Evolutionary conservation across 1,140 invertebrate species (phyloP).

Genomic region (Pararge aegeria): DNA sequence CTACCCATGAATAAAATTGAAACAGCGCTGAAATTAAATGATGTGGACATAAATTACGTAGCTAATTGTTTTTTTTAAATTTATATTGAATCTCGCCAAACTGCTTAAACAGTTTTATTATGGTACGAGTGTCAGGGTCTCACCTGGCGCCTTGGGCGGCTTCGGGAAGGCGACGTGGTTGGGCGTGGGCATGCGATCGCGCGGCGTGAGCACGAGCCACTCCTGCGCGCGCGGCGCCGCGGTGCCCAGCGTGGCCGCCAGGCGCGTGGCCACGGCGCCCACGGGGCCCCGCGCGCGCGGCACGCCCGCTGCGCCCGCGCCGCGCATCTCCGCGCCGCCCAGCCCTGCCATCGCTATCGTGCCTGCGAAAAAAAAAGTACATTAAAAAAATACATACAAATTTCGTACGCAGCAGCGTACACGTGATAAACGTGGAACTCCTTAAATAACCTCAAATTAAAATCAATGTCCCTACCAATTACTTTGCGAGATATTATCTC

Average conservation of each 20-base stretch:
- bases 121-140: not conserved
- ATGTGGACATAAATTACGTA: too few relatives aligned
- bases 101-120: not conserved
- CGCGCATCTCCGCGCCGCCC: constrained; percentile 81
- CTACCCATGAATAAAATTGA: too few relatives aligned
- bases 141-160: constrained; percentile 81
- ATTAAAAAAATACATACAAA: not conserved
- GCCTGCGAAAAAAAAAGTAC: constrained; percentile 61
- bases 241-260: constrained; percentile 82
- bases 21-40: too few relatives aligned
- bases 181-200: constrained; percentile 88
- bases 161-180: constrained; percentile 91
- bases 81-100: not conserved
- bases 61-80: too few relatives aligned
- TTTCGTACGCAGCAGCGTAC: too few relatives aligned
- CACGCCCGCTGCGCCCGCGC: constrained; percentile 79
- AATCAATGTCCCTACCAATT: too few relatives aligned
- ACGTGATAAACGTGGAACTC: too few relatives aligned
- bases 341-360: constrained; percentile 83
- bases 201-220: constrained; percentile 90
- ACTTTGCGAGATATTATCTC: too few relatives aligned
- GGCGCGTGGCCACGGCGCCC: constrained; percentile 87
- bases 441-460: too few relatives aligned
- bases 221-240: constrained; percentile 83
- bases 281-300: constrained; percentile 83